Conservation (phyloP, 2,888 invertebrate genomes). For the Drepana falcataria region DNA sequence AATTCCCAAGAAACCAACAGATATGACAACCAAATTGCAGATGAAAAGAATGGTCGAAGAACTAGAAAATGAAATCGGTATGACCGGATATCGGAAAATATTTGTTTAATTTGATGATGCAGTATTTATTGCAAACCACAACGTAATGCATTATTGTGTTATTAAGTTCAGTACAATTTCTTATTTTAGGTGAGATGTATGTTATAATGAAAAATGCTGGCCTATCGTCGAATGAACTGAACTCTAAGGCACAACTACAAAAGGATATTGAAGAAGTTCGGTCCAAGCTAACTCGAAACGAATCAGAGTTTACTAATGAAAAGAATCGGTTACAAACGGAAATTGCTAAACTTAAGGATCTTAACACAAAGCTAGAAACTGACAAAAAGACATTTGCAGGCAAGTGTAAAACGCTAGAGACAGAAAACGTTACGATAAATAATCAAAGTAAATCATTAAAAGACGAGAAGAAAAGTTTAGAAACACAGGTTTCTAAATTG, state of each 20-base stretch:
- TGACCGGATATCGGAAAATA: constrained; percentile 4
- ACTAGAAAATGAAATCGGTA: constrained; percentile 91
- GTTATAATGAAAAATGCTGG: constrained; percentile 81
- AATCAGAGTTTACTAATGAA: constrained; percentile 74
- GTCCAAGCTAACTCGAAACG: constrained; percentile 67
- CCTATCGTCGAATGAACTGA: constrained; percentile 69
- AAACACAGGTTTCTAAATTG: constrained; percentile 78
- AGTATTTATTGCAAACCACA: too few species aligned
- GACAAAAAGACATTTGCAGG: constrained; percentile 59
- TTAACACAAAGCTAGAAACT: constrained; percentile 63
- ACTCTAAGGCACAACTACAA: constrained; percentile 62
- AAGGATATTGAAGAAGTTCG: constrained; percentile 76
- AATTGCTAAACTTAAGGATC: constrained; percentile 72
- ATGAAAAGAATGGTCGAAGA: constrained; percentile 92
- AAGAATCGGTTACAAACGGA: constrained; percentile 71
- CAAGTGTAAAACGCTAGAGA: constrained; percentile 54
- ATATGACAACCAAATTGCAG: constrained; percentile 84
- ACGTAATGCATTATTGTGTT: neutral
- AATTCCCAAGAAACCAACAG: constrained; percentile 85
- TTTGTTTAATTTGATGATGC: neutral
- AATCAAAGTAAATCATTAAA: constrained; percentile 77
- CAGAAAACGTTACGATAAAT: constrained; percentile 54
- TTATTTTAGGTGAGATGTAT: constrained; percentile 75
- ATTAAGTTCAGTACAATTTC: neutral
- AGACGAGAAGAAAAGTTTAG: constrained; percentile 81